Base-by-base conservation (phyloP, 2,888 invertebrate genomes). In the Sarcophaga variegata region DNA sequence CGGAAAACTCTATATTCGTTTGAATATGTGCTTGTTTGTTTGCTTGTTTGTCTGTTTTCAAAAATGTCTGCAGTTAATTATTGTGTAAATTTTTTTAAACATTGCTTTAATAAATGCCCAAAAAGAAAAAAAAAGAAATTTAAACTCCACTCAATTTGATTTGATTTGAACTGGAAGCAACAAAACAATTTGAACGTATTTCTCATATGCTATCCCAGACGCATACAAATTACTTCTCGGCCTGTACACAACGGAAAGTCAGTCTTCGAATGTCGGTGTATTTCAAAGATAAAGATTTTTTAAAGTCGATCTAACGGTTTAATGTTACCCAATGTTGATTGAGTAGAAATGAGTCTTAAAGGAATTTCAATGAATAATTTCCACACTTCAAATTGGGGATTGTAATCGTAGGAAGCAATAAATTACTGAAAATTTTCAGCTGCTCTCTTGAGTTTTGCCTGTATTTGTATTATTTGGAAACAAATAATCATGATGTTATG, bases 131-230 rank as follows among this genome's bases (percentile, higher is more conserved):
- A 37, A 37, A 37, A 8, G 8, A 37, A 37, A 37, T 37, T 37
- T 37, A 37, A 64, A 27, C n/a, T 27, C 64, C 47, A 72, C 60
- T 77, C 27, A 60, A 45, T 45, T 67, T 12, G 49, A 66, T 80
- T 67, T 12, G 60, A 71, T 80, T 80, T 70, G 67, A 86, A 83
- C 77, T 83, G 84, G 66, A 79, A 87, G 79, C 81, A 81, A 87
- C 72, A 81, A 66, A 84, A 71, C 66, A 82, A 81, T 77, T 77
- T 77, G 69, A 83, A 72, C 72, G 72, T 60, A 83, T 77, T 71
- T 86, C 60, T 70, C 69, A 66, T 25, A 64, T 49, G 17, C 22
- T 6, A 20, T 47, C n/a, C 63, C 47, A 49, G 10, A 22, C 49
- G 66, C 72, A 72, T 72, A 83, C 67, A 66, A 72, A 59, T 78